phyloP scores from a whole-genome alignment of 2,113 vertebrate species.

The Clarias magur region DNA sequence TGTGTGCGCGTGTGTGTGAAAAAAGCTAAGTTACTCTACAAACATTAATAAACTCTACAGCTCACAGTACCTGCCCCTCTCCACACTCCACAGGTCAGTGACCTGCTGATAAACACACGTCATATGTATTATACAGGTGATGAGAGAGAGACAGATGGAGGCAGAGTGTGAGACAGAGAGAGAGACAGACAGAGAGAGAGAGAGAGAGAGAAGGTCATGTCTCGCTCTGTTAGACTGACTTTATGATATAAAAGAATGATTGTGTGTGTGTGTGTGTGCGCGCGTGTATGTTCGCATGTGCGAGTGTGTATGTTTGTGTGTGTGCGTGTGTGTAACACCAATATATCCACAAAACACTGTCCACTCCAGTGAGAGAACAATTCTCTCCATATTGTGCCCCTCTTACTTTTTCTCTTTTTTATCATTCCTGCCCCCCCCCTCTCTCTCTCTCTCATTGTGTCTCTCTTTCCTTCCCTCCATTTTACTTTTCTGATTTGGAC shows the following conservation, averaged over 20 bases:
- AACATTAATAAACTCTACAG: too few relatives aligned
- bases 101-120: too few relatives aligned
- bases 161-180: too few relatives aligned
- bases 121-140: too few relatives aligned
- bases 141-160: too few relatives aligned
- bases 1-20: too few relatives aligned
- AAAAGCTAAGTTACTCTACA: too few relatives aligned
- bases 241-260: not conserved
- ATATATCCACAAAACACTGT: conserved; percentile 1
- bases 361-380: not conserved
- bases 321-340: not conserved
- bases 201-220: not conserved
- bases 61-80: too few relatives aligned
- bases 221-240: not conserved
- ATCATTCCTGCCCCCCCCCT: not conserved
- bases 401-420: not conserved
- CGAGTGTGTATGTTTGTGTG: not conserved
- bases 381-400: not conserved
- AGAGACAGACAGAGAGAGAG: too few relatives aligned
- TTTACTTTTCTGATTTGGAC: conserved; percentile 62
- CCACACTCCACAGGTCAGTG: too few relatives aligned
- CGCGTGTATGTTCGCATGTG: too few relatives aligned
- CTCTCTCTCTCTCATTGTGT: conserved; percentile 3
- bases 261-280: not conserved
- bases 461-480: conserved; percentile 42